Percentiles rank a stretch among this genome's conserved stretches.
phyloP scores from a whole-genome alignment of 1,140 invertebrate genomes.

The Tetramorium alpestre region DNA sequence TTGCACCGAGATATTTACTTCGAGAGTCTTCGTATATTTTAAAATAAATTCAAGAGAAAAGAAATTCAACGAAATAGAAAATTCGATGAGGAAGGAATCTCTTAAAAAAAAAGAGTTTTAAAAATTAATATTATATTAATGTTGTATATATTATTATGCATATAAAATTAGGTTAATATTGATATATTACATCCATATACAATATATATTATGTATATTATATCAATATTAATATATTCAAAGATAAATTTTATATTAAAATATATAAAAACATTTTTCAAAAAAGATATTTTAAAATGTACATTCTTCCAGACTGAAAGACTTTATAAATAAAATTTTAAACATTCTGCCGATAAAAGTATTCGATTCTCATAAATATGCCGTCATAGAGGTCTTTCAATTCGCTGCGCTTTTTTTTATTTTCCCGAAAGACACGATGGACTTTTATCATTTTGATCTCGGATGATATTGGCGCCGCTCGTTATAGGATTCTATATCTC shows the following conservation, averaged over 20 bases:
- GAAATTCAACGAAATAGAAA: neutral
- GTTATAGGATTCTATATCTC: constrained; percentile 69
- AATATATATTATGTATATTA: neutral
- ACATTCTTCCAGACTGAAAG: neutral
- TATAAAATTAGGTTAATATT: neutral
- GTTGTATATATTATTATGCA: too few species aligned
- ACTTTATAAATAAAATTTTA: neutral
- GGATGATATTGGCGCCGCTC: constrained; percentile 55
- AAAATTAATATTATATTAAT: neutral
- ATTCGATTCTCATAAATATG: constrained; percentile 47
- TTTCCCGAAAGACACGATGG: constrained; percentile 38
- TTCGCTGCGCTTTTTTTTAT: constrained; percentile 50
- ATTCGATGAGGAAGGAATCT: neutral
- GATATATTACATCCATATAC: neutral
- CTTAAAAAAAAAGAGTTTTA: neutral
- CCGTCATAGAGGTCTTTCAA: constrained; percentile 25
- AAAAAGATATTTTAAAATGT: neutral
- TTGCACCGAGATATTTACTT: constrained; percentile 39
- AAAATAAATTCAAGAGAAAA: constrained; percentile 13
- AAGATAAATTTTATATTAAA: neutral
- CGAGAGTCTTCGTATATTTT: constrained; percentile 5
- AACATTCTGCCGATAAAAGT: neutral
- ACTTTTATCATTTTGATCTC: constrained; percentile 66
- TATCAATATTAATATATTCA: neutral
- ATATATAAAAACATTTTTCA: too few species aligned